Conservation (phyloP, 2,888 invertebrate genomes). For the Linyphia triangularis region DNA sequence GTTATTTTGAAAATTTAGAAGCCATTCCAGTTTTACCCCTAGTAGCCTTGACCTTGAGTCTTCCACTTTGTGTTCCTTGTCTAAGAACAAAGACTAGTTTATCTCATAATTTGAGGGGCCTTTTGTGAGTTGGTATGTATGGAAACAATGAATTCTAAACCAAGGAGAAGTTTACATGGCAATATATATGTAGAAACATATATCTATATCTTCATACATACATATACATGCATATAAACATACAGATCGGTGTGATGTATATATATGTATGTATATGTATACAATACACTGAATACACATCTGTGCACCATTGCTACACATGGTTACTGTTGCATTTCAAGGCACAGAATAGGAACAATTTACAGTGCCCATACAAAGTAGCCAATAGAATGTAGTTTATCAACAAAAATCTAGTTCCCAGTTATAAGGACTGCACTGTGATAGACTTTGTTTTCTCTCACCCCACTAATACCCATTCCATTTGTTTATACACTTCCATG, state of each 20-base stretch:
- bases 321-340: slow-evolving; percentile 71
- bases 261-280: slow-evolving; percentile 56
- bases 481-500: slow-evolving; percentile 72
- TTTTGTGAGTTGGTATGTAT: slow-evolving; percentile 71
- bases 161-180: slow-evolving; percentile 66
- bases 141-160: slow-evolving; percentile 64
- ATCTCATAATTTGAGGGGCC: slow-evolving; percentile 75
- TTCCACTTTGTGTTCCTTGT: slow-evolving; percentile 75
- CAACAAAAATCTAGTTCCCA: slow-evolving; percentile 73
- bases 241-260: slow-evolving; percentile 41
- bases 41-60: slow-evolving; percentile 75
- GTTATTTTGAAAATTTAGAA: slow-evolving; percentile 74
- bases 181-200: slow-evolving; percentile 72
- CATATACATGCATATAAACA: slow-evolving; percentile 61
- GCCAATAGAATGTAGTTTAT: slow-evolving; percentile 69
- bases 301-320: slow-evolving; percentile 70
- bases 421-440: slow-evolving; percentile 73
- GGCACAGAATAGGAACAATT: slow-evolving; percentile 71
- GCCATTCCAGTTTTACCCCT: slow-evolving; percentile 74
- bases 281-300: slow-evolving; percentile 62
- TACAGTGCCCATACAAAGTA: slow-evolving; percentile 71
- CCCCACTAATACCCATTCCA: slow-evolving; percentile 72
- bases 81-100: slow-evolving; percentile 74
- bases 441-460: slow-evolving; percentile 71
- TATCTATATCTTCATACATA: slow-evolving; percentile 57